Evolutionary conservation across 2,113 vertebrate genomes (phyloP).

Genomic region (Amblyornis subalaris): DNA sequence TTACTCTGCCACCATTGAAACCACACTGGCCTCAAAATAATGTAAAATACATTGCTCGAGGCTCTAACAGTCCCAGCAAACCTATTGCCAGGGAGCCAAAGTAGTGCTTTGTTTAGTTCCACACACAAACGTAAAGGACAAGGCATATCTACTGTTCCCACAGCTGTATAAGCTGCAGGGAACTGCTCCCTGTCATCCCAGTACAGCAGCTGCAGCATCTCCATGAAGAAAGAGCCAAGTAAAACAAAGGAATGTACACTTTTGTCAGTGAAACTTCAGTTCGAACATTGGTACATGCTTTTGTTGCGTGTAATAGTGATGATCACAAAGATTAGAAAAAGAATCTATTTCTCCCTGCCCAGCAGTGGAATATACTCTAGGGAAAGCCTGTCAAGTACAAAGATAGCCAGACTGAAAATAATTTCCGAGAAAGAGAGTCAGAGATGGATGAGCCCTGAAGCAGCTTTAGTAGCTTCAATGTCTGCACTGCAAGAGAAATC

Average conservation of each 20-base stretch:
- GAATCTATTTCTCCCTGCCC: background rate
- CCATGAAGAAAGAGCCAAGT: background rate
- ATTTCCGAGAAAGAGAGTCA: background rate
- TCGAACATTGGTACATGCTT: background rate
- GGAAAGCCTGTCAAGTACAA: background rate
- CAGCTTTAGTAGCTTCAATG: background rate
- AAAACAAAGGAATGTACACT: background rate
- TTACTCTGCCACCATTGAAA: background rate
- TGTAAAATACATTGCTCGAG: background rate
- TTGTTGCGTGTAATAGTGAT: background rate
- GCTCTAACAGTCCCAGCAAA: background rate
- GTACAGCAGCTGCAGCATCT: background rate
- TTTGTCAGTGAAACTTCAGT: background rate
- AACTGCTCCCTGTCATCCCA: background rate
- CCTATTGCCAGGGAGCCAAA: background rate
- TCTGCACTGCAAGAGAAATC: background rate
- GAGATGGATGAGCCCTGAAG: background rate
- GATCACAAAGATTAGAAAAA: background rate
- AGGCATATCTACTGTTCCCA: background rate
- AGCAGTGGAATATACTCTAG: background rate
- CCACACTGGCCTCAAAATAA: background rate
- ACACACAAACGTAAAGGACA: background rate
- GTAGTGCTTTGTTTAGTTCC: background rate
- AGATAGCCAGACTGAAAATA: background rate
- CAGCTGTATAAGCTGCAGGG: background rate